phyloP scores from a whole-genome alignment of 2,797 vertebrate species.

The Cyclopterus lumpus region DNA sequence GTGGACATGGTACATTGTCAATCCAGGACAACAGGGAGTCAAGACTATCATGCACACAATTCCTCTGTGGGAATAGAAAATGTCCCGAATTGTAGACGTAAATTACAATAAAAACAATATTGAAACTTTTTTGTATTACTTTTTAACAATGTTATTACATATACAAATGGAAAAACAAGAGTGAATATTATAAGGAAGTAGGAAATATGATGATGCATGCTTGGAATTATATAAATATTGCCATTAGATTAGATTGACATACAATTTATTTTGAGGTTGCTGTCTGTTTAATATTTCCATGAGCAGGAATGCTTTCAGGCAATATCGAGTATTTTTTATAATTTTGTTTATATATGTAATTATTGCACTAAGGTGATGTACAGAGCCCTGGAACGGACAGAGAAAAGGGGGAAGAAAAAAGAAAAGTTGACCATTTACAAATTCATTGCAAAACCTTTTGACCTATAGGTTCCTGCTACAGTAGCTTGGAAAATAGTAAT shows the following conservation, averaged over 20 bases:
- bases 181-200: neutral
- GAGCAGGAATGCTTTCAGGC: neutral
- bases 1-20: slow-evolving; percentile 54
- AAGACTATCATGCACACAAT: neutral
- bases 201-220: neutral
- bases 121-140: neutral
- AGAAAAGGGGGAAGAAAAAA: neutral
- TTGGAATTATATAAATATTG: neutral
- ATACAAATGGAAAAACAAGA: neutral
- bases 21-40: slow-evolving; percentile 14
- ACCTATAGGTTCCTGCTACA: neutral
- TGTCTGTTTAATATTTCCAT: neutral
- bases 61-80: neutral
- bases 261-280: neutral
- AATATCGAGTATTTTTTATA: neutral
- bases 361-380: neutral
- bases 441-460: neutral
- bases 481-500: neutral
- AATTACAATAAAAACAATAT: neutral
- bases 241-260: neutral
- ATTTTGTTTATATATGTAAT: neutral
- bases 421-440: neutral
- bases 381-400: neutral
- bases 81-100: neutral
- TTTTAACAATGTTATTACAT: neutral